phyloP scores from a whole-genome alignment of 1,140 invertebrate genomes.

The Listronotus bonariensis region DNA sequence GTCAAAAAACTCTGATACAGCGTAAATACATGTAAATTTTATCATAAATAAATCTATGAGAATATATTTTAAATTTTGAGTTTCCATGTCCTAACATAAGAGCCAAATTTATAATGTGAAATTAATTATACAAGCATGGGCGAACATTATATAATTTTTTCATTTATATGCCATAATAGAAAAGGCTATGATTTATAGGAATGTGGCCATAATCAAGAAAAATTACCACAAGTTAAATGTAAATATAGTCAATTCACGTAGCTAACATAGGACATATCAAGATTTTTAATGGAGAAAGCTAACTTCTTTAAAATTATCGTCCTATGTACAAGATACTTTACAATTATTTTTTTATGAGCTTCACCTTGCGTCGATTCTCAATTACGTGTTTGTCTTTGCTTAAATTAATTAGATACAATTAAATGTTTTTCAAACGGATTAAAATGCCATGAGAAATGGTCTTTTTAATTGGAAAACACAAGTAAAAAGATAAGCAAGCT shows the following conservation, averaged over 20 bases:
- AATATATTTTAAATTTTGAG: constrained; percentile 2
- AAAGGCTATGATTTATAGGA: constrained; percentile 12
- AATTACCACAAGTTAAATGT: constrained; percentile 5
- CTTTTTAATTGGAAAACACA: constrained; percentile 8
- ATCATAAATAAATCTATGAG: constrained; percentile 7
- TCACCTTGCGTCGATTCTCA: neutral
- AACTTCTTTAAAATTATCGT: constrained; percentile 17
- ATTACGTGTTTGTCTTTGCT: constrained; percentile 19
- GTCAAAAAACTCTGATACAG: constrained; percentile 4
- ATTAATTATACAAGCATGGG: constrained; percentile 11
- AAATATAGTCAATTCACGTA: constrained; percentile 23
- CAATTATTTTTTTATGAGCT: constrained; percentile 7
- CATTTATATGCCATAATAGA: neutral
- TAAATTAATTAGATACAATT: constrained; percentile 31
- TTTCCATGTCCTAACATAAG: neutral
- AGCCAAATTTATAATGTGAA: constrained; percentile 16
- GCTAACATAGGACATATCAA: constrained; percentile 14
- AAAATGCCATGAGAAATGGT: constrained; percentile 12
- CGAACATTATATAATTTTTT: neutral
- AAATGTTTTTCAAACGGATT: constrained; percentile 19
- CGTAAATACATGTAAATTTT: constrained; percentile 10
- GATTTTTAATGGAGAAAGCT: constrained; percentile 27
- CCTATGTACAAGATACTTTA: constrained; percentile 1
- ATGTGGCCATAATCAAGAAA: neutral
- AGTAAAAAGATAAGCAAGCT: no score